Conservation (phyloP, 1,140 invertebrate genomes). For the Drosophila neocordata region DNA sequence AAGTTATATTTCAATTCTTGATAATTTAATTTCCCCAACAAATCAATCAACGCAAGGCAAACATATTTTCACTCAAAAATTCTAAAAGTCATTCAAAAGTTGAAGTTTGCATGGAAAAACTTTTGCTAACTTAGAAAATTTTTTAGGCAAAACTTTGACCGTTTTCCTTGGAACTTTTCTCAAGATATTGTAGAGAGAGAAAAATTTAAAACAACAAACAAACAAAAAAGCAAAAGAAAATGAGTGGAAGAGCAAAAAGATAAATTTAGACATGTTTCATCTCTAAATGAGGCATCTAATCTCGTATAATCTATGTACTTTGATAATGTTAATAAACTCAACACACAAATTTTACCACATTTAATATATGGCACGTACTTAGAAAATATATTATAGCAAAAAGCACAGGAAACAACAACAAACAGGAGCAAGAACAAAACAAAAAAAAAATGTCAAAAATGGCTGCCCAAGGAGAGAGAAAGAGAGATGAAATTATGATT, state of each 20-base stretch:
- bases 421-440: slow-evolving; percentile 47
- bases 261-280: slow-evolving; percentile 48
- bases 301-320: slow-evolving; percentile 48
- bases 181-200: slow-evolving; percentile 30
- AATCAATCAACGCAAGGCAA: slow-evolving; percentile 30
- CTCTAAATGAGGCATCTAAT: slow-evolving; percentile 64
- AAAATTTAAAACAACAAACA: not conserved
- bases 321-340: slow-evolving; percentile 70
- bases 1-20: not conserved
- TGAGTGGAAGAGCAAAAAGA: slow-evolving; percentile 21
- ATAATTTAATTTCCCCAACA: slow-evolving; percentile 43
- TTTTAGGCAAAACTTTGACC: slow-evolving; percentile 1
- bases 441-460: slow-evolving; percentile 71
- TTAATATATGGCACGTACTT: slow-evolving; percentile 72
- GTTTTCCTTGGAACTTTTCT: slow-evolving; percentile 12
- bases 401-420: slow-evolving; percentile 55
- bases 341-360: slow-evolving; percentile 32
- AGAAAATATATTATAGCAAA: slow-evolving; percentile 38
- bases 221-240: not conserved
- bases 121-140: slow-evolving; percentile 29
- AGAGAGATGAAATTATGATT: slow-evolving; percentile 72
- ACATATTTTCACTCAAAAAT: slow-evolving; percentile 56
- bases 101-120: slow-evolving; percentile 53
- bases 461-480: slow-evolving; percentile 38
- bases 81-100: slow-evolving; percentile 69